Percentiles rank a stretch among this genome's conserved stretches.
Evolutionary conservation across 2,797 vertebrate genomes (phyloP).

Genomic region (Cygnus olor): DNA sequence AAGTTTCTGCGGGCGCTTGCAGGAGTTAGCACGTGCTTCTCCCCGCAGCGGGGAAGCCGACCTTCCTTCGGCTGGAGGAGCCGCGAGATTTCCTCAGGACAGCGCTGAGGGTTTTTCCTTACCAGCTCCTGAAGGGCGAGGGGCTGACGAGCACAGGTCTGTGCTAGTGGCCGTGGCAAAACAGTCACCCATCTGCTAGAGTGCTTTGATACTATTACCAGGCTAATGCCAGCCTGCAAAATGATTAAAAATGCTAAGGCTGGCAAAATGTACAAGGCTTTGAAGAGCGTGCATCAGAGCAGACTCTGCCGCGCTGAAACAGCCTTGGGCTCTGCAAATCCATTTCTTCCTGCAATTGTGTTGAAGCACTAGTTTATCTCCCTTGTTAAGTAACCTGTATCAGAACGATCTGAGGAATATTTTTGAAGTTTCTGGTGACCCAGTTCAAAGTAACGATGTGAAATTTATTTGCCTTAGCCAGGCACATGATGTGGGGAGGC

Average conservation of each 20-base stretch:
- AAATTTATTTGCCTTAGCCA: slow-evolving; percentile 33
- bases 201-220: slow-evolving; percentile 47
- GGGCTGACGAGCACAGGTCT: not conserved
- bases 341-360: slow-evolving; percentile 55
- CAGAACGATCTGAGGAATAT: slow-evolving; percentile 53
- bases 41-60: not conserved
- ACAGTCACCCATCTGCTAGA: not conserved
- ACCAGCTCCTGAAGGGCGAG: not conserved
- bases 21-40: not conserved
- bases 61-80: not conserved
- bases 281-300: slow-evolving; percentile 59
- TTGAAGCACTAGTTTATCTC: slow-evolving; percentile 64
- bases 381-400: slow-evolving; percentile 73
- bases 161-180: slow-evolving; percentile 5
- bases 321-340: slow-evolving; percentile 67
- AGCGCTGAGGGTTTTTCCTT: not conserved
- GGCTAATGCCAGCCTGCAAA: slow-evolving; percentile 59
- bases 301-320: slow-evolving; percentile 29
- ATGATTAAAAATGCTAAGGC: slow-evolving; percentile 74
- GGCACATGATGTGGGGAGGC: not conserved
- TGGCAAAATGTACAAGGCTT: slow-evolving; percentile 66
- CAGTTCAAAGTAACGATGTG: slow-evolving; percentile 69
- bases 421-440: slow-evolving; percentile 71
- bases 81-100: not conserved
- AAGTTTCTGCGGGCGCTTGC: not conserved